Conservation (phyloP, 2,888 invertebrate species). For the Lissonota sp. region DNA sequence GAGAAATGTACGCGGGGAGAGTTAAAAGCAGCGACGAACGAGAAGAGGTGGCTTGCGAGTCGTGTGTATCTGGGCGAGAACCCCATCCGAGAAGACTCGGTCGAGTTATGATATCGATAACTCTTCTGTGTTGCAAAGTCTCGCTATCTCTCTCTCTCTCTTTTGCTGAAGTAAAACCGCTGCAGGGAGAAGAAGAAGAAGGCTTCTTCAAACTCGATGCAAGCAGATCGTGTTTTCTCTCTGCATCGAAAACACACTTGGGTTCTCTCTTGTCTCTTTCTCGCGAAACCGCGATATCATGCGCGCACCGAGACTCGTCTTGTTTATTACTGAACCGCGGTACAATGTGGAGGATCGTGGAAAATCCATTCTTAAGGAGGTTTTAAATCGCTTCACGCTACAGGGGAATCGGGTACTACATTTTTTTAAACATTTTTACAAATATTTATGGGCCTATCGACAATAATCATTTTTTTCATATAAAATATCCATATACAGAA, state of each 20-base stretch:
- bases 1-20: constrained; percentile 3
- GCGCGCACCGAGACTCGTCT: constrained; percentile 13
- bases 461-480: no score
- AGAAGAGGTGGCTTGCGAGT: constrained; percentile 33
- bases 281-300: constrained; percentile 2
- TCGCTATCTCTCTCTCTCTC: constrained; percentile 27
- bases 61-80: constrained; percentile 43
- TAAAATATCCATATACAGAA: no score
- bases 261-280: background rate
- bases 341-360: constrained; percentile 10
- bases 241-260: constrained; percentile 40
- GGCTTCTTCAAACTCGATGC: constrained; percentile 31
- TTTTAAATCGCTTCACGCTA: no score
- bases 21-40: constrained; percentile 14
- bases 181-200: constrained; percentile 19
- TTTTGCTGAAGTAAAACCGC: background rate
- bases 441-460: no score
- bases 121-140: constrained; percentile 62
- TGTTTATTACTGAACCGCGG: constrained; percentile 48
- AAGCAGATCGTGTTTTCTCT: constrained; percentile 57
- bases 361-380: constrained; percentile 48
- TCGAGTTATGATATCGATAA: constrained; percentile 78
- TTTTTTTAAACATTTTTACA: no score
- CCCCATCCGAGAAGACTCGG: constrained; percentile 60
- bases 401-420: no score